Percentiles rank a stretch among this genome's conserved stretches.
Conservation (phyloP, 2,888 invertebrate genomes). For the Amphimallon solstitiale region DNA sequence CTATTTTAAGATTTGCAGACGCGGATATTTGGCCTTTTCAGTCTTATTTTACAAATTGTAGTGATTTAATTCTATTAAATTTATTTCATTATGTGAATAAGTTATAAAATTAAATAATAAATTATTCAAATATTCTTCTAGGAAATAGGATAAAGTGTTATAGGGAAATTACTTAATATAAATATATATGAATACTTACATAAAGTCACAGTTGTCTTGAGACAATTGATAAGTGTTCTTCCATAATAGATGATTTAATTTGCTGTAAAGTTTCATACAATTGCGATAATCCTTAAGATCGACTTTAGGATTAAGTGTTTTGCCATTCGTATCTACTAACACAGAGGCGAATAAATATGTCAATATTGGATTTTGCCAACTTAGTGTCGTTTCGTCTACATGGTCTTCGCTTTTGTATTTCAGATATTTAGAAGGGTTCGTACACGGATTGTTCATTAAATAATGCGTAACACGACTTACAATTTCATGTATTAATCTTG, state of each 20-base stretch:
- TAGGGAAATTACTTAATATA: not conserved
- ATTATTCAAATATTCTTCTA: too few species aligned
- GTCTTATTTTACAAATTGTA: too few species aligned
- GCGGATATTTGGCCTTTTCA: too few species aligned
- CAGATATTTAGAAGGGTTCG: slow-evolving; percentile 46
- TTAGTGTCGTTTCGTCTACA: slow-evolving; percentile 3
- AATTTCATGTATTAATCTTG: slow-evolving; percentile 54
- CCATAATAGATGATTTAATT: slow-evolving; percentile 70
- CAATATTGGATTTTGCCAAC: slow-evolving; percentile 42
- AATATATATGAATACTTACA: slow-evolving; percentile 41
- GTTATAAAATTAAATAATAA: too few species aligned
- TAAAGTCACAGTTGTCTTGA: slow-evolving; percentile 61
- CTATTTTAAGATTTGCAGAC: too few species aligned
- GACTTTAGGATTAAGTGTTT: slow-evolving; percentile 59
- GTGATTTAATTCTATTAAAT: too few species aligned
- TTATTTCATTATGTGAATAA: too few species aligned
- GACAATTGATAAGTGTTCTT: slow-evolving; percentile 69
- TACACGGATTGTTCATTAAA: slow-evolving; percentile 51
- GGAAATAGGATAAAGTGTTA: too few species aligned
- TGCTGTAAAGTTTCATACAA: slow-evolving; percentile 65
- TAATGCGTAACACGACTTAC: slow-evolving; percentile 50
- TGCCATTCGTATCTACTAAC: slow-evolving; percentile 49
- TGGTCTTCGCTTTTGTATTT: slow-evolving; percentile 3
- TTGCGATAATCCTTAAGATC: slow-evolving; percentile 66
- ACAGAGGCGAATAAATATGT: slow-evolving; percentile 45